These are phyloP conservation scores for Harlomillsia oculata DNA, from an alignment of 1,140 invertebrate genomes.

Conservation along the genomic window DNA sequence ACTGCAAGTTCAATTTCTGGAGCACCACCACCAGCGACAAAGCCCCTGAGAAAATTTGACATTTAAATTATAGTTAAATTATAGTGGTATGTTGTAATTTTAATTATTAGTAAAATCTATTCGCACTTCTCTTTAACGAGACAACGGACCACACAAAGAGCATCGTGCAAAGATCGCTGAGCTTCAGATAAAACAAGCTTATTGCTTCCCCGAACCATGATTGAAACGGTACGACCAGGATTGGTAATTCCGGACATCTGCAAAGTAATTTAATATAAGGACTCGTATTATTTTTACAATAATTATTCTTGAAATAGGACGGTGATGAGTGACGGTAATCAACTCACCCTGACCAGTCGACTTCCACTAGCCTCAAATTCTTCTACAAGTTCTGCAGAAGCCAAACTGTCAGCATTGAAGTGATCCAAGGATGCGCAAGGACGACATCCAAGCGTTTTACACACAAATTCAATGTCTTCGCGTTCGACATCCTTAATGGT, in stretches of 20 bases:
- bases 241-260: slow-evolving; percentile 76
- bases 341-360: slow-evolving; percentile 80
- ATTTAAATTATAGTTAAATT: slow-evolving; percentile 15
- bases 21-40: slow-evolving; percentile 92
- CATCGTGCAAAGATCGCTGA: slow-evolving; percentile 92
- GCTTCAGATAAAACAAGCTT: slow-evolving; percentile 93
- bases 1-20: slow-evolving; percentile 91
- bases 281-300: neutral
- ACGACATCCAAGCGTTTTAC: slow-evolving; percentile 86
- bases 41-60: slow-evolving; percentile 49
- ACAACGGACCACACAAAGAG: slow-evolving; percentile 94
- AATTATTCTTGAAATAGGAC: slow-evolving; percentile 14
- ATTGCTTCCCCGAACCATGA: slow-evolving; percentile 93
- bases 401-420: slow-evolving; percentile 83
- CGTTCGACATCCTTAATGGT: slow-evolving; percentile 96
- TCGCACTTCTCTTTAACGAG: slow-evolving; percentile 74
- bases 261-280: slow-evolving; percentile 39
- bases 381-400: slow-evolving; percentile 86
- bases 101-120: neutral
- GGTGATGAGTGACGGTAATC: too few relatives aligned
- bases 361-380: slow-evolving; percentile 80
- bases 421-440: slow-evolving; percentile 98
- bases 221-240: slow-evolving; percentile 80
- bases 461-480: slow-evolving; percentile 95
- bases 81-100: too few relatives aligned